A percentile compares a stretch with the other conserved stretches of the same genome.
phyloP scores from a whole-genome alignment of 2,797 vertebrate species.

The Vespertilio murinus region DNA sequence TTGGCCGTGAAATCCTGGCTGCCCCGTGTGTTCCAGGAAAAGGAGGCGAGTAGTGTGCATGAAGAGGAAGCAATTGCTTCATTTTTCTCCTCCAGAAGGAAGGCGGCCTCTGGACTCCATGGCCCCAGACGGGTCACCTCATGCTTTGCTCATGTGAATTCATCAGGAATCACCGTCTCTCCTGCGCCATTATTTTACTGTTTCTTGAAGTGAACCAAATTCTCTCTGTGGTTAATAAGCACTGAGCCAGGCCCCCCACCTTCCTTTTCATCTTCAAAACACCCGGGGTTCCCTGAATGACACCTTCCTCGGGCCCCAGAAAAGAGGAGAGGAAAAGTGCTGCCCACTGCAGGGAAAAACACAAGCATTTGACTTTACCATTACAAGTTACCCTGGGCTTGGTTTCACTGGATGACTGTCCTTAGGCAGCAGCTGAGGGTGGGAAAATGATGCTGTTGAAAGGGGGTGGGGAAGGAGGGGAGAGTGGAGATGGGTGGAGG shows the following conservation, averaged over 20 bases:
- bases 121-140: slow-evolving; percentile 57
- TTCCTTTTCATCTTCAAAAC: slow-evolving; percentile 79
- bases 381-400: slow-evolving; percentile 64
- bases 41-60: not conserved
- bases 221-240: slow-evolving; percentile 78
- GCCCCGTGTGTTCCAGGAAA: not conserved
- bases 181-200: slow-evolving; percentile 67
- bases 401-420: slow-evolving; percentile 66
- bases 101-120: not conserved
- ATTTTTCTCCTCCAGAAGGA: slow-evolving; percentile 48
- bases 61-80: slow-evolving; percentile 56
- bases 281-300: slow-evolving; percentile 77
- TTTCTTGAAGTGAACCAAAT: slow-evolving; percentile 75
- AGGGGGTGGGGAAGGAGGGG: not conserved
- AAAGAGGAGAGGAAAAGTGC: slow-evolving; percentile 73
- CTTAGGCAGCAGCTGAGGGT: slow-evolving; percentile 61
- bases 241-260: slow-evolving; percentile 69
- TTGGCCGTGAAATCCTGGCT: not conserved
- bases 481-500: not conserved
- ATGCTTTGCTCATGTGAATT: slow-evolving; percentile 62
- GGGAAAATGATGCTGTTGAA: slow-evolving; percentile 58
- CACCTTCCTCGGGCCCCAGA: slow-evolving; percentile 66
- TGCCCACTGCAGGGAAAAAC: slow-evolving; percentile 77
- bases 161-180: slow-evolving; percentile 64
- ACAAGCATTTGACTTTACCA: slow-evolving; percentile 73